Conservation (phyloP, 2,888 invertebrate genomes). For the Ceraclea dissimilis region DNA sequence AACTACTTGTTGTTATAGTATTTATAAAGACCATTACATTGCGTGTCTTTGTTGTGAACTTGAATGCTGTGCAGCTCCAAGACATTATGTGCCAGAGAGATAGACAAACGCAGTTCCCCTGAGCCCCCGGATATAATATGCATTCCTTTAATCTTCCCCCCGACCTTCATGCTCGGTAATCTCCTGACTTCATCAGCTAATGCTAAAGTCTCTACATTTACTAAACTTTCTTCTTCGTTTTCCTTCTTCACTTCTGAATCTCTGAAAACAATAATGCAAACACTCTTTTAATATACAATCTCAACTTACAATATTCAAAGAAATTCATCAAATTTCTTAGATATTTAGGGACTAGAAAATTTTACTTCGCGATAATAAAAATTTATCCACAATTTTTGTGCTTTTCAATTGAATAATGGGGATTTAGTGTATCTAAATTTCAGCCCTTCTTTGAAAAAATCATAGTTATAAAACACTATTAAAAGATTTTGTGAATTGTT, state of each 20-base stretch:
- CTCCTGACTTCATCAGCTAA: conserved; percentile 68
- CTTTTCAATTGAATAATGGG: too few species aligned
- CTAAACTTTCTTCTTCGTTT: conserved; percentile 41
- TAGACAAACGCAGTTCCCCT: conserved; percentile 60
- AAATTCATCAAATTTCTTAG: too few species aligned
- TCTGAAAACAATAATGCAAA: conserved; percentile 34
- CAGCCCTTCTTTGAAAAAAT: too few species aligned
- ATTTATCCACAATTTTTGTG: too few species aligned
- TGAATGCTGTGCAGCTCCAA: conserved; percentile 60
- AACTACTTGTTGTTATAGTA: too few species aligned
- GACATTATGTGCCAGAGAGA: conserved; percentile 64
- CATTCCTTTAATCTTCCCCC: conserved; percentile 63
- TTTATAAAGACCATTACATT: conserved; percentile 36
- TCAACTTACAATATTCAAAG: too few species aligned
- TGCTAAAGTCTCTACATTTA: conserved; percentile 41
- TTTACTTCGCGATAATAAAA: too few species aligned
- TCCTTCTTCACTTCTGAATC: conserved; percentile 65
- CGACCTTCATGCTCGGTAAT: conserved; percentile 56
- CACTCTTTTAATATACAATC: too few species aligned
- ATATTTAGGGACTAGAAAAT: too few species aligned
- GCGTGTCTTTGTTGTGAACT: conserved; percentile 44
- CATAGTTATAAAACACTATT: too few species aligned
- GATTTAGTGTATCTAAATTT: too few species aligned
- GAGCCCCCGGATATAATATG: conserved; percentile 63
- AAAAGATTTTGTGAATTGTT: too few species aligned